A percentile compares a stretch with the other conserved stretches of the same genome.
Conservation (phyloP, 2,797 vertebrate species). For the Champsocephalus gunnari region DNA sequence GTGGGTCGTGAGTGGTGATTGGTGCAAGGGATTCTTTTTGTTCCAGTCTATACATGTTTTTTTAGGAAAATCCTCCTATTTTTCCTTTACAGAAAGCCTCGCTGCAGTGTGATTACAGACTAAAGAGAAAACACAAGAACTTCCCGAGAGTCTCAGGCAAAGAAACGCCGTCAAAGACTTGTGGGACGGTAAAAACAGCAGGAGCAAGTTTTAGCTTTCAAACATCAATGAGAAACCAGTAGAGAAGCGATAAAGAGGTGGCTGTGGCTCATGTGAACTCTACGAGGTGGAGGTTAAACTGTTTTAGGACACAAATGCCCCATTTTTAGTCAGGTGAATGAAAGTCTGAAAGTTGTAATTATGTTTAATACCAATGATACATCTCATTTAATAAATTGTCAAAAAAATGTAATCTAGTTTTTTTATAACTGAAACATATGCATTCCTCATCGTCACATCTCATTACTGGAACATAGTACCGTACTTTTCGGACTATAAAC, state of each 20-base stretch:
- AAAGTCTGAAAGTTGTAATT: background rate
- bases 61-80: background rate
- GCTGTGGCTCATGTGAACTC: background rate
- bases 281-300: background rate
- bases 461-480: too few species aligned
- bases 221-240: background rate
- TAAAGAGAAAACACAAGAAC: too few species aligned
- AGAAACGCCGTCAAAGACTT: background rate
- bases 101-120: too few species aligned
- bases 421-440: too few species aligned
- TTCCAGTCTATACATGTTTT: background rate
- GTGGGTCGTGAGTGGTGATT: background rate
- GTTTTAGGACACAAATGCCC: background rate
- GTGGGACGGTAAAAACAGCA: background rate
- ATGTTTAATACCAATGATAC: background rate
- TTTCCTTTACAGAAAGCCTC: too few species aligned
- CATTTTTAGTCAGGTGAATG: background rate
- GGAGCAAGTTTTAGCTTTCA: background rate
- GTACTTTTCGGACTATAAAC: too few species aligned
- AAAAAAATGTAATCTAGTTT: too few species aligned
- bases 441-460: too few species aligned
- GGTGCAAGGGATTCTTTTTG: background rate
- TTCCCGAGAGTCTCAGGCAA: background rate
- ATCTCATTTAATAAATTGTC: background rate
- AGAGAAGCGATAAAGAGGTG: background rate